Evolutionary conservation across 2,888 invertebrate genomes (phyloP), one percentile per base, ranked within the genome.

Genomic region (Ennomos erosarius): DNA sequence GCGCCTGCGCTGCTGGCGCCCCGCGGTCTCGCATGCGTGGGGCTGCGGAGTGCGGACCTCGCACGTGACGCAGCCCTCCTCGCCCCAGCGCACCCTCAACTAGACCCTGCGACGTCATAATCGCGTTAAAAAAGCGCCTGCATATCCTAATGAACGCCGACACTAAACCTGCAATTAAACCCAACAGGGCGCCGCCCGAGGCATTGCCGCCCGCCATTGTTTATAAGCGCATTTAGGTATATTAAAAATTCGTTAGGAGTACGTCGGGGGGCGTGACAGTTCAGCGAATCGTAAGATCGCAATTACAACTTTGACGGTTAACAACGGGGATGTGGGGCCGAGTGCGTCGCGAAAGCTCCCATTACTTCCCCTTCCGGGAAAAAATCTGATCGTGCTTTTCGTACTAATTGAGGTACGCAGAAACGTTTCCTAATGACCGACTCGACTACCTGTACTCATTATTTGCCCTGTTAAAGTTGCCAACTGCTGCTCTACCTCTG

Each of bases 51-150:
- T 90, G 89, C 90, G 91, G 90, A 88, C 84, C 85, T 87, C 82
- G 89, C 91, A 91, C 90, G 91, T 92, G 91, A 91, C 91, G 92
- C 92, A 90, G 85, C 90, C 90, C 90, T 88, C 89, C 89, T 86
- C 90, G 80, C 88, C 86, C 83, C 85, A 83, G 79, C 82, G 79
- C 84, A 82, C 88, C 87, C 88, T 85, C 82, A 67, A 67, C 49
- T 33, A 56, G 53, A 86, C 87, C 87, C 88, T 85, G 86, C 88
- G 80, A 88, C 87, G 86, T 88, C 88, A 88, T 90, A 90, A 90
- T 90, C 87, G 84, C 81, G 87, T 90, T 90, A 88, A 89, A 90
- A 90, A 89, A 87, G 79, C 87, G 84, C 86, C 86, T 88, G 88
- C 87, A 88, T 87, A 85, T 90, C 84, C 86, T 90, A 89, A 89